Conservation (phyloP, 2,888 invertebrate genomes). For the Phaedon cochleariae region DNA sequence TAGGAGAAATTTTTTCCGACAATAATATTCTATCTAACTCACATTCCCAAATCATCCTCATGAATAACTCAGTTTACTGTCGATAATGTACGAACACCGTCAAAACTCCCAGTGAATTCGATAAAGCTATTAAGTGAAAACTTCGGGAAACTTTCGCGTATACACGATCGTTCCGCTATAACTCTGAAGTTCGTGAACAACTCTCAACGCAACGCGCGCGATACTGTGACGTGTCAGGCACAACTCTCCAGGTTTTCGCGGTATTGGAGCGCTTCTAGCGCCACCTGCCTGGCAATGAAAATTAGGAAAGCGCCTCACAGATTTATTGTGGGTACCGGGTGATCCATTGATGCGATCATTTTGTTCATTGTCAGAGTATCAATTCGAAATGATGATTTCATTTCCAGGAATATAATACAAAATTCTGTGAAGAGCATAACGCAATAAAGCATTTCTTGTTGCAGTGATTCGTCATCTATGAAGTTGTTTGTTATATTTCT, state of each 20-base stretch:
- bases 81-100: not conserved
- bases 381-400: no score
- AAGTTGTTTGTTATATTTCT: no score
- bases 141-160: constrained; percentile 5
- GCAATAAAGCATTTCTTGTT: no score
- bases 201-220: constrained; percentile 43
- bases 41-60: no score
- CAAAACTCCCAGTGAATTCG: not conserved
- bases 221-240: constrained; percentile 43
- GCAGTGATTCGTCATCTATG: no score
- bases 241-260: constrained; percentile 47
- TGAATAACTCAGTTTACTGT: no score
- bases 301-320: not conserved
- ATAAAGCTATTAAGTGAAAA: not conserved
- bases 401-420: no score
- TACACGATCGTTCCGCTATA: constrained; percentile 14
- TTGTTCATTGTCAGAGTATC: no score
- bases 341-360: not conserved
- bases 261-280: constrained; percentile 46
- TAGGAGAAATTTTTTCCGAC: no score
- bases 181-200: constrained; percentile 15
- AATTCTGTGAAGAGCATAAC: no score
- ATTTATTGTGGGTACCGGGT: not conserved
- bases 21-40: no score
- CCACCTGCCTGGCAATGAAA: constrained; percentile 40